Evolutionary conservation across 2,113 vertebrate species (phyloP).

Genomic region (Pygoscelis adeliae): DNA sequence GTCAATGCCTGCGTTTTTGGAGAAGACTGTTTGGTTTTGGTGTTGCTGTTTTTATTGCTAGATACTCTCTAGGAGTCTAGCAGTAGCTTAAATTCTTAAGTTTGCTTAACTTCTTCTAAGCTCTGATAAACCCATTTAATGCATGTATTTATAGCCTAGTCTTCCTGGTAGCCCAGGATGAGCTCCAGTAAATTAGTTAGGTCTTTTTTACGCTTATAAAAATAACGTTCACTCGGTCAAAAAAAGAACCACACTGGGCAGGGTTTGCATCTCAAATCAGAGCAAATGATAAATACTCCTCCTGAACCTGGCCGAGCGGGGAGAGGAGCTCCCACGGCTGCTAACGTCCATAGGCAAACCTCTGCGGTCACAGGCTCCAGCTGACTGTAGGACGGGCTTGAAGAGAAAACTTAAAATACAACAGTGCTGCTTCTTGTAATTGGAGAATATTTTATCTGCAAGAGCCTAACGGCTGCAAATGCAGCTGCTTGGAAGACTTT

Average conservation of each 20-base stretch:
- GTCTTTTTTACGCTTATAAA: not conserved
- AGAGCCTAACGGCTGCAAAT: not conserved
- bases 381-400: rapidly evolving
- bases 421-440: not conserved
- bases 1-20: rapidly evolving
- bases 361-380: not conserved
- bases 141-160: not conserved
- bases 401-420: not conserved
- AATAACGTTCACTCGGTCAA: not conserved
- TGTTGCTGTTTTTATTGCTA: not conserved
- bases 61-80: not conserved
- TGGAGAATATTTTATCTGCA: not conserved
- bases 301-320: not conserved
- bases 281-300: not conserved
- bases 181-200: not conserved
- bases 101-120: not conserved
- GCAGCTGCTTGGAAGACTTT: not conserved
- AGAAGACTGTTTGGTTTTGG: not conserved
- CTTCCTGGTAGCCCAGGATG: not conserved
- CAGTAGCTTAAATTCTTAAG: not conserved
- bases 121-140: not conserved
- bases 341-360: rapidly evolving
- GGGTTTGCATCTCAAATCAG: not conserved
- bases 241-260: rapidly evolving
- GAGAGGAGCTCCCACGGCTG: not conserved